phyloP scores from a whole-genome alignment of 2,797 vertebrate species.

The Rachycentron canadum region DNA sequence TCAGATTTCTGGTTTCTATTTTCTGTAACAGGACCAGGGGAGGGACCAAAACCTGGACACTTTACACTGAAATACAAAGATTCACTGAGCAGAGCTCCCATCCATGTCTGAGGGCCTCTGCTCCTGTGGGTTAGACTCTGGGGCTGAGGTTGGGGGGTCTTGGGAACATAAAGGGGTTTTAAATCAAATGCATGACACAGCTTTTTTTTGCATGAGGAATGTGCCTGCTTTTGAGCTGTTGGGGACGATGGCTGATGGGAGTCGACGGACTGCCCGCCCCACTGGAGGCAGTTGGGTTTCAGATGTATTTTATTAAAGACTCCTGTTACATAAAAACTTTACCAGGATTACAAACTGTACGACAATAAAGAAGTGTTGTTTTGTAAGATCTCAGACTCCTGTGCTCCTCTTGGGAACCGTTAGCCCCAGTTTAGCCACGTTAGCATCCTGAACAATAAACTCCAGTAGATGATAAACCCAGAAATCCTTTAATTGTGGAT shows the following conservation, averaged over 20 bases:
- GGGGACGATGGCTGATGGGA: conserved; percentile 42
- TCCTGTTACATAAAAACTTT: conserved; percentile 80
- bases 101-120: conserved; percentile 11
- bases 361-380: conserved; percentile 85
- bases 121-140: conserved; percentile 19
- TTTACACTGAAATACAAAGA: conserved; percentile 31
- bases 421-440: background rate
- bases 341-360: conserved; percentile 76
- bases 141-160: background rate
- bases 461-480: background rate
- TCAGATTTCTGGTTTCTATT: conserved; percentile 77
- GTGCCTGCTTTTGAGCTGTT: conserved; percentile 81
- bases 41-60: conserved; percentile 25
- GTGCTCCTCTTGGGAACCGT: conserved; percentile 37
- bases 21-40: conserved; percentile 66
- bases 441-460: background rate
- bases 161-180: conserved; percentile 37
- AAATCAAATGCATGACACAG: conserved; percentile 82
- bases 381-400: conserved; percentile 75
- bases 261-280: conserved; percentile 35
- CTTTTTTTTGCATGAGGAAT: conserved; percentile 86
- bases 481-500: background rate
- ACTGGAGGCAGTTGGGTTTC: conserved; percentile 61
- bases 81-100: conserved; percentile 28
- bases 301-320: conserved; percentile 86